Percentiles rank a stretch among this genome's conserved stretches.
phyloP scores from a whole-genome alignment of 2,113 vertebrate genomes.

The Carassius carassius region DNA sequence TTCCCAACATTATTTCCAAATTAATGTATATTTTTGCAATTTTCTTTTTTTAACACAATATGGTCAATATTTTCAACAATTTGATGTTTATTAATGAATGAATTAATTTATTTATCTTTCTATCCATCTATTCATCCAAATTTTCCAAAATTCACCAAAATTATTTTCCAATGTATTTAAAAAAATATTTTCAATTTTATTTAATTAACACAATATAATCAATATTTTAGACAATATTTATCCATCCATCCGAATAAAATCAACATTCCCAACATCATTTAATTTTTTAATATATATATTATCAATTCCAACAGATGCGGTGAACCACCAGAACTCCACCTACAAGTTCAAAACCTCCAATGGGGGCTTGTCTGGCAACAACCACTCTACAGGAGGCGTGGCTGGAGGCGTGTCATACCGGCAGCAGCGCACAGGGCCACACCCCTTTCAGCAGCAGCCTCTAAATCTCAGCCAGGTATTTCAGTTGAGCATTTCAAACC shows the following conservation, averaged over 20 bases:
- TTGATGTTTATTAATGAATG: background rate
- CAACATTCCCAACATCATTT: background rate
- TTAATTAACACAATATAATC: background rate
- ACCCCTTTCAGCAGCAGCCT: slow-evolving; percentile 95
- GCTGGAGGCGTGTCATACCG: slow-evolving; percentile 84
- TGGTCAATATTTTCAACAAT: background rate
- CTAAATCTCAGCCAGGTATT: slow-evolving; percentile 99
- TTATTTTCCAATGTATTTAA: background rate
- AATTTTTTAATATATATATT: background rate
- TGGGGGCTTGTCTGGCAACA: slow-evolving; percentile 84
- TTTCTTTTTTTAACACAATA: too few relatives aligned
- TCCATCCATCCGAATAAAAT: background rate
- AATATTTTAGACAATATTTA: background rate
- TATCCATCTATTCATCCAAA: background rate
- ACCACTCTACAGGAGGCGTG: slow-evolving; percentile 84
- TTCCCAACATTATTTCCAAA: background rate
- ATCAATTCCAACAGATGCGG: slow-evolving; percentile 70
- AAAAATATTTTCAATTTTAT: background rate
- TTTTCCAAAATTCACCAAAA: background rate
- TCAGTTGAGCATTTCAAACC: background rate
- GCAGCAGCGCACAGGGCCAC: slow-evolving; percentile 89
- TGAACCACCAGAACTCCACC: slow-evolving; percentile 88
- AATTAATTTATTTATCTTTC: background rate
- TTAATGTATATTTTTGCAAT: too few relatives aligned
- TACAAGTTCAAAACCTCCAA: slow-evolving; percentile 95